Conservation (phyloP, 2,113 vertebrate species). For the Brachyhypopomus occidentalis region DNA sequence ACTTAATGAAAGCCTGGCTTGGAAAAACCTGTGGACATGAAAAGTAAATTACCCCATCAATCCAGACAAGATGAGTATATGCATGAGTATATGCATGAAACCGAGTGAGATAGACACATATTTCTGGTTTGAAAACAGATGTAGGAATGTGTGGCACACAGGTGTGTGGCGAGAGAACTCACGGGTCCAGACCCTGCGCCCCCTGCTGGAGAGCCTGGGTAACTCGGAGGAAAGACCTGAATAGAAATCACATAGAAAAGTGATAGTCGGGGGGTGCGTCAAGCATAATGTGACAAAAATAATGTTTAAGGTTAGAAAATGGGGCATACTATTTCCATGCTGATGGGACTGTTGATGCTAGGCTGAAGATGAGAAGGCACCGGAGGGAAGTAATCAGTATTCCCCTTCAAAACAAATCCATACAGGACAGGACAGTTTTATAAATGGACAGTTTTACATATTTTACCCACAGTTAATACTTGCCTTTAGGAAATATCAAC, state of each 20-base stretch:
- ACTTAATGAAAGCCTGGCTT: conserved; percentile 70
- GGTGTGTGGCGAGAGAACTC: conserved; percentile 10
- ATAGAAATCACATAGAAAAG: neutral
- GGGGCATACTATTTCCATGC: conserved; percentile 71
- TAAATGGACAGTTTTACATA: neutral
- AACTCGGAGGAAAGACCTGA: conserved; percentile 68
- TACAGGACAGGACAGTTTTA: neutral
- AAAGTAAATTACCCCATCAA: neutral
- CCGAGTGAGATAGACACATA: too few relatives aligned
- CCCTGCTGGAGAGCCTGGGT: conserved; percentile 50
- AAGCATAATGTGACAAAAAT: neutral
- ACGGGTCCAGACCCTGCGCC: conserved; percentile 61
- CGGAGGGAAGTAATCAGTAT: conserved; percentile 44
- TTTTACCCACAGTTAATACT: neutral
- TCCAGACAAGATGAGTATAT: too few relatives aligned
- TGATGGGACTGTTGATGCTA: conserved; percentile 64
- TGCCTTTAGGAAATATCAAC: too few relatives aligned
- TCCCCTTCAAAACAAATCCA: conserved; percentile 54
- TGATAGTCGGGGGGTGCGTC: neutral
- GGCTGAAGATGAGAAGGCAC: conserved; percentile 54
- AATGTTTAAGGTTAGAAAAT: neutral
- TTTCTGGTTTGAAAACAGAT: too few relatives aligned
- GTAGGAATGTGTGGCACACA: too few relatives aligned
- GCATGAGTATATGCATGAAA: too few relatives aligned
- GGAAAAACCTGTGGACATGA: conserved; percentile 22